Evolutionary conservation across 2,113 vertebrate genomes (phyloP), one percentile per base, ranked within the genome.

Genomic region (Barnardius zonarius): DNA sequence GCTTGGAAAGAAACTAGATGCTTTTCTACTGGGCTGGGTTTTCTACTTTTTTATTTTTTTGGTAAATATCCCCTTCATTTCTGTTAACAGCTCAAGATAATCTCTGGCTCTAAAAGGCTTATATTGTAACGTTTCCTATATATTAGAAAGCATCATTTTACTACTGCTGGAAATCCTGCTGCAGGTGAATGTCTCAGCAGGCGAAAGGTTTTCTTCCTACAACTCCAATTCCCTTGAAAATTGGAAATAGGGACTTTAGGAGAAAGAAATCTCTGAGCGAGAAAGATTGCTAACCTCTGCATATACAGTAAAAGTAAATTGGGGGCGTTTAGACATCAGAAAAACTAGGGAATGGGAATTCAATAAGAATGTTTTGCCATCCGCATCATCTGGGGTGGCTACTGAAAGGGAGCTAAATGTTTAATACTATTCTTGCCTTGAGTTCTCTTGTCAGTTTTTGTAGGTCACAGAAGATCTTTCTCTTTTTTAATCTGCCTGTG

Each of bases 201-300:
- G 79, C 64, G 70, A 69, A 96, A 86, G 30, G 11, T 72, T 91
- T 95, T 79, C 57, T 92, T 86, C 73, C 54, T 68, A 25, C 27
- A 62, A 2, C 63, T 85, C 24, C 39, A 57, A 12, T 96, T 95
- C 62, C 83, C 39, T 86, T 96, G 85, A 81, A 94, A 95, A 92
- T 41, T 66, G 79, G 88, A 95, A 91, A 79, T 28, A 74, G 63
- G 81, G 33, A 15, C 63, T 83, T 90, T 27, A 76, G 35, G 12
- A 75, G 68, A 91, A 85, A 66, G 31, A 81, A 85, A 83, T 74
- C 49, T 87, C 48, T 59, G 30, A 70, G 69, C 54, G 46, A 2
- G 16, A 78, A 62, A 75, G 7, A 8, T 84, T 80, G 43, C 44
- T 57, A 80, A 86, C n/a, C 22, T 87, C 17, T 52, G 46, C 13